phyloP scores from a whole-genome alignment of 2,113 vertebrate genomes.

The Mesoclemmys tuberculata region DNA sequence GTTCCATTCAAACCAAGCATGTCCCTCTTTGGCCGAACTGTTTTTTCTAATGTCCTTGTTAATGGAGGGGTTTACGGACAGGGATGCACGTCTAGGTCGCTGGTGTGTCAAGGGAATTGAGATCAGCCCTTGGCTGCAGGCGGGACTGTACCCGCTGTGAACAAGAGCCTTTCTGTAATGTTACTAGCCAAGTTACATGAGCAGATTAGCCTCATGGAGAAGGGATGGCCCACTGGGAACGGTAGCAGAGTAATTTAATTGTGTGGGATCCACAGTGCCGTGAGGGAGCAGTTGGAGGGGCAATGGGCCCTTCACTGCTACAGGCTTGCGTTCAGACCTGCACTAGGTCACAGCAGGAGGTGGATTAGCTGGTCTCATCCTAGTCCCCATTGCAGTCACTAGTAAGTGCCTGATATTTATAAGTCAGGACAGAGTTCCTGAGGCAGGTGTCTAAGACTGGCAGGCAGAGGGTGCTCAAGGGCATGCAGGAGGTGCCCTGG shows the following conservation, averaged over 20 bases:
- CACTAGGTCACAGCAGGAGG: neutral
- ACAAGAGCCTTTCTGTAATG: neutral
- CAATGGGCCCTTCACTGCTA: neutral
- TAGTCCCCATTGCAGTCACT: neutral
- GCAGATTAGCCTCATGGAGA: neutral
- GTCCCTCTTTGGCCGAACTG: accelerated
- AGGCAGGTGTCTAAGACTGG: too few relatives aligned
- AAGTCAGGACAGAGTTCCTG: neutral
- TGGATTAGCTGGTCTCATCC: accelerated
- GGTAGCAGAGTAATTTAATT: neutral
- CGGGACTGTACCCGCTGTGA: neutral
- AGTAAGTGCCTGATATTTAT: neutral
- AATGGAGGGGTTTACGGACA: neutral
- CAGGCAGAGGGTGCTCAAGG: too few relatives aligned
- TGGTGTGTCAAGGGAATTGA: accelerated
- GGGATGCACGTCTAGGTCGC: neutral
- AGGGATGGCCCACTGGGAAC: accelerated
- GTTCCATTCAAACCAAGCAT: neutral
- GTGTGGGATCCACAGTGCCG: accelerated
- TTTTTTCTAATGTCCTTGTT: neutral
- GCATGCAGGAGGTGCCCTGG: neutral
- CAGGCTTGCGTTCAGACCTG: accelerated
- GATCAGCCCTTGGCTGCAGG: accelerated
- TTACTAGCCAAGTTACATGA: accelerated
- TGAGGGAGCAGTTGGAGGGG: accelerated